Base-by-base conservation (phyloP, 2,797 vertebrate species). In the Chelidonichthys spinosus region DNA sequence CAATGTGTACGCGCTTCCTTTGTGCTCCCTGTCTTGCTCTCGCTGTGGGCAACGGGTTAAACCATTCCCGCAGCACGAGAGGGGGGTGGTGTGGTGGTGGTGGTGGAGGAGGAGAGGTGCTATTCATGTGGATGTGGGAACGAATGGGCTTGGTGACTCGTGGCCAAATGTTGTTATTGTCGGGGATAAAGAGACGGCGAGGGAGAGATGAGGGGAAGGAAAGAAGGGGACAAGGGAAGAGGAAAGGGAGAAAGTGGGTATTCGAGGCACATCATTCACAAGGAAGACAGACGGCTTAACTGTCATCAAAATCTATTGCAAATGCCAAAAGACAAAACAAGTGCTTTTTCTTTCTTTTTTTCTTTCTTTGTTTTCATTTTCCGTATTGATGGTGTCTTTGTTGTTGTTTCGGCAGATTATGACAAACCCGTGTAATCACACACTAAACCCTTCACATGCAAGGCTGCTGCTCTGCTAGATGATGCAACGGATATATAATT, bases 91-190 rank as follows among this genome's bases (percentile, higher is more conserved):
- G 87, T 67, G 66, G 83, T 65, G 58, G 44, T 5, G 43, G 46
- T 50, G 64, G 85, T 63, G 62, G 86, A 69, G 55, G 54, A 6
- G 40, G 49, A 50, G 65, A 7, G 74, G 71, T 18, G 56, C 59
- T 43, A 50, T 85, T 74, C 83, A 68, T 74, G 80, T 72, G 82
- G 68, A 62, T 78, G 77, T 66, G 85, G 75, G 84, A 84, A 87
- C 86, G 76, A 87, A 89, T 83, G 70, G 81, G 85, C 65, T 87
- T 73, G 83, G 87, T 90, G 90, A 92, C 88, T 90, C 88, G 89
- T 90, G 90, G 89, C 84, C 87, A 87, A 92, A 88, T 92, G 91
- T 91, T 92, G 89, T 93, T 91, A 82, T 91, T 89, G 87, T 91
- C 65, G 64, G 55, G 83, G 85, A 80, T 90, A 74, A 82, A 85